Base-by-base conservation (phyloP, 2,888 invertebrate genomes). In the Stramonita haemastoma region DNA sequence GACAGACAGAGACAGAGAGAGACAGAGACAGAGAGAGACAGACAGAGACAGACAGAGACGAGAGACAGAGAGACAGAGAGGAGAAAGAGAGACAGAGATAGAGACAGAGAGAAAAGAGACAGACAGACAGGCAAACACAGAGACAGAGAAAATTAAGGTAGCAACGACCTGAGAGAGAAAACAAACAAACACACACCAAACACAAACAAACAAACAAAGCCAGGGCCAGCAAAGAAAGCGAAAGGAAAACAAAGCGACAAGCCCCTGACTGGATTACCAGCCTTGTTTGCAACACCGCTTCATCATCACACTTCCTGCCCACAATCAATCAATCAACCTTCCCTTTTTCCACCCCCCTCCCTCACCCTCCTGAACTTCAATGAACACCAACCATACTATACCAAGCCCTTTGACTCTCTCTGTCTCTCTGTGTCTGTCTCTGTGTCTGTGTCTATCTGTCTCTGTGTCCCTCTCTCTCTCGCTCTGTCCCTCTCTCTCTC, bases 271-370 rank as follows among this genome's bases (percentile, higher is more conserved):
- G n/a, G n/a, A n/a, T 73, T 13, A 0, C 73, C 73, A 26, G 6
- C 29, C n/a, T 6, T n/a, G 73, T 13, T 29, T 19, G n/a, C 73
- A 73, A 8, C 73, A n/a, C 29, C 11, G 26, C 8, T n/a, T 73
- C n/a, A 26, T n/a, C n/a, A 1, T 13, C 73, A n/a, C 73, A 73
- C 73, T 73, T 73, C 73, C 73, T 73, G 6, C 73, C 26, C 8
- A n/a, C 73, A 73, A 73, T 73, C 73, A n/a, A 73, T 73, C 73
- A 73, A 73, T 73, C 73, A n/a, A 73, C n/a, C 73, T 32, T 36
- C 34, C 15, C 34, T n/a, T n/a, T 32, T 29, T 2, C 29, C 32
- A 77, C 77, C 77, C 46, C 8, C 46, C 46, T 5, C 2, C 46
- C 46, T 8, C 46, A 46, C 8, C 46, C 46, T 8, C 1, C 77